Evolutionary conservation across 2,888 invertebrate species (phyloP).

Genomic region (Pseudoips prasinana): DNA sequence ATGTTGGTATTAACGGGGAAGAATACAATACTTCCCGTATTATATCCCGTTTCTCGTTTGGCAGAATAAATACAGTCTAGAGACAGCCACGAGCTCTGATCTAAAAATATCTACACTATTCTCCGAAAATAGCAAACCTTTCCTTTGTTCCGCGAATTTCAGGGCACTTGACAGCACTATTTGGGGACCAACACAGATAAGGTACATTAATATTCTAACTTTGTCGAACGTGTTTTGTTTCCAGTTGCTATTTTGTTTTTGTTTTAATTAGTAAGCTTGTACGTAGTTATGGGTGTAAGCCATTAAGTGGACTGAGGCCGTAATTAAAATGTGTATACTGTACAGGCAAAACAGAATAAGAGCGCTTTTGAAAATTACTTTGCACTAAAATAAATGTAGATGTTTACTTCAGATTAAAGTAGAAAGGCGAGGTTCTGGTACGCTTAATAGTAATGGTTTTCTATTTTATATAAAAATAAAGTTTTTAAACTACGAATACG

Average conservation of each 20-base stretch:
- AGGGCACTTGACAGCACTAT: conserved; percentile 18
- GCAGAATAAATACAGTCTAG: too few species aligned
- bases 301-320: conserved; percentile 20
- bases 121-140: too few species aligned
- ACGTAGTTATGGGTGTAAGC: conserved; percentile 20
- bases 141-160: not conserved
- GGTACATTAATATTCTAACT: conserved; percentile 74
- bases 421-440: too few species aligned
- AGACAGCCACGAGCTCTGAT: too few species aligned
- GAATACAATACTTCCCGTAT: too few species aligned
- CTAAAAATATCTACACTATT: too few species aligned
- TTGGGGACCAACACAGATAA: conserved; percentile 26
- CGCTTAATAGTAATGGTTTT: too few species aligned
- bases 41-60: too few species aligned
- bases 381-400: not conserved
- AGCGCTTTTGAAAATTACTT: conserved; percentile 13
- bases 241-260: conserved; percentile 48
- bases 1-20: too few species aligned
- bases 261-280: conserved; percentile 52
- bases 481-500: too few species aligned
- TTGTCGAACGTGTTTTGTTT: conserved; percentile 69
- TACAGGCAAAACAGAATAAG: conserved; percentile 9
- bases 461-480: too few species aligned
- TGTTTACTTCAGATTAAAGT: conserved; percentile 6
- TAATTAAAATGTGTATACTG: conserved; percentile 25